These are phyloP conservation scores for Hedya salicella DNA, from an alignment of 2,888 invertebrate genomes.

Conservation along the genomic window DNA sequence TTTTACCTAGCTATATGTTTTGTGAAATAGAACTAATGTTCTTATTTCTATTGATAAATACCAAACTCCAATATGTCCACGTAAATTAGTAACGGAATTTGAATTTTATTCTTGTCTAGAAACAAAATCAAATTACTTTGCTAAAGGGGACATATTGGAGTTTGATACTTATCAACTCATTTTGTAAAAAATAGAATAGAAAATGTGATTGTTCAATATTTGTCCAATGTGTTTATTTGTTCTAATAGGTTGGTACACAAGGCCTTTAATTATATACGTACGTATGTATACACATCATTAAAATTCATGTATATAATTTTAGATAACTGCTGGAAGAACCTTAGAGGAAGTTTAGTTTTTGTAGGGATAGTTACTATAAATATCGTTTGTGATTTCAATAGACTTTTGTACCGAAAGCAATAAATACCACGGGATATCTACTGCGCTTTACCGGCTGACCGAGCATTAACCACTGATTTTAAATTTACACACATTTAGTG, in stretches of 20 bases:
- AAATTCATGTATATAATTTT: conserved; percentile 31
- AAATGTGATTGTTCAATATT: conserved; percentile 14
- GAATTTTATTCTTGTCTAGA: too few species aligned
- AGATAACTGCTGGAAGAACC: conserved; percentile 32
- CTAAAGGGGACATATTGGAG: too few species aligned
- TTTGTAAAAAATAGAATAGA: neutral
- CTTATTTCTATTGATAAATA: conserved; percentile 17
- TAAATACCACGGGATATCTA: neutral
- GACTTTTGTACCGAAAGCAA: conserved; percentile 17
- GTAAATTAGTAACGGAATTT: too few species aligned
- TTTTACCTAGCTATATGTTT: conserved; percentile 21
- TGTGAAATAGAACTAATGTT: conserved; percentile 7
- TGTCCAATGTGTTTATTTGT: conserved; percentile 41
- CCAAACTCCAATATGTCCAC: too few species aligned
- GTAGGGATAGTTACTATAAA: conserved; percentile 12
- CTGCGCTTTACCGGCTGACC: conserved; percentile 2
- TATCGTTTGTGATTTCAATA: conserved; percentile 13
- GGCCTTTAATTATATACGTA: conserved; percentile 40
- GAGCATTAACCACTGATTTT: neutral
- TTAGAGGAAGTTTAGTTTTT: conserved; percentile 27
- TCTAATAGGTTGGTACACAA: conserved; percentile 21
- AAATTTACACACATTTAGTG: neutral
- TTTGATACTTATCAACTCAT: too few species aligned
- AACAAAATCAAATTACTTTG: too few species aligned
- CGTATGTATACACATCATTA: conserved; percentile 35